A percentile compares a stretch with the other conserved stretches of the same genome.
phyloP scores from a whole-genome alignment of 2,797 vertebrate species.

The Sorex maritimensis region DNA sequence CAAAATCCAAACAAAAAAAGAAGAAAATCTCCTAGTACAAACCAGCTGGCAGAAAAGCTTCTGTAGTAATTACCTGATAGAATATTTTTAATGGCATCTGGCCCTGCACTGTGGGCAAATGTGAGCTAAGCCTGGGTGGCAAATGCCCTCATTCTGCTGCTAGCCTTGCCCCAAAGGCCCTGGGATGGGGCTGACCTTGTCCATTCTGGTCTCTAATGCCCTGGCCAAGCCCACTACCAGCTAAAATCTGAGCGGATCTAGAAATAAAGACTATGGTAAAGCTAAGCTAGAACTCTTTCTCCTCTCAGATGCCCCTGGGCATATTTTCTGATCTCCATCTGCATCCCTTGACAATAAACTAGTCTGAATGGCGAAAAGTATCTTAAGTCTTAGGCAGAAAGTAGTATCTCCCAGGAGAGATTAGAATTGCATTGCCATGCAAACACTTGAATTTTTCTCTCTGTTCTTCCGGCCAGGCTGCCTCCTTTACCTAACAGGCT shows the following conservation, averaged over 20 bases:
- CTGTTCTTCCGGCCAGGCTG: slow-evolving; percentile 31
- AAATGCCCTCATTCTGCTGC: neutral
- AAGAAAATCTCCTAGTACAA: no score
- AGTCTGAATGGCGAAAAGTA: neutral
- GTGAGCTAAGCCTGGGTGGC: neutral
- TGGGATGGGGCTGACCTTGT: neutral
- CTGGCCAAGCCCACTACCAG: fast-evolving
- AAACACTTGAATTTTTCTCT: neutral
- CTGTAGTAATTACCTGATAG: neutral
- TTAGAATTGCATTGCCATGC: neutral
- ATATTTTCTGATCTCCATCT: neutral
- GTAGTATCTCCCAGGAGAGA: neutral
- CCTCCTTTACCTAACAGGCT: neutral
- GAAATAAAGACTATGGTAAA: neutral
- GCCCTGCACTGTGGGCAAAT: neutral
- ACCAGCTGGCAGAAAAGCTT: neutral
- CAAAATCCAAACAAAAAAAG: no score
- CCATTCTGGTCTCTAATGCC: neutral
- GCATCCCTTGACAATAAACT: neutral
- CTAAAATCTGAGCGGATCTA: neutral
- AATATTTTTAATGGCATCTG: no score
- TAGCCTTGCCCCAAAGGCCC: neutral
- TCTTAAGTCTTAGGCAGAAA: slow-evolving; percentile 6
- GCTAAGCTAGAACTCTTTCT: neutral
- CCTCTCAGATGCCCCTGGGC: neutral